phyloP scores from a whole-genome alignment of 2,888 invertebrate genomes.

The Drosophila macrospina region DNA sequence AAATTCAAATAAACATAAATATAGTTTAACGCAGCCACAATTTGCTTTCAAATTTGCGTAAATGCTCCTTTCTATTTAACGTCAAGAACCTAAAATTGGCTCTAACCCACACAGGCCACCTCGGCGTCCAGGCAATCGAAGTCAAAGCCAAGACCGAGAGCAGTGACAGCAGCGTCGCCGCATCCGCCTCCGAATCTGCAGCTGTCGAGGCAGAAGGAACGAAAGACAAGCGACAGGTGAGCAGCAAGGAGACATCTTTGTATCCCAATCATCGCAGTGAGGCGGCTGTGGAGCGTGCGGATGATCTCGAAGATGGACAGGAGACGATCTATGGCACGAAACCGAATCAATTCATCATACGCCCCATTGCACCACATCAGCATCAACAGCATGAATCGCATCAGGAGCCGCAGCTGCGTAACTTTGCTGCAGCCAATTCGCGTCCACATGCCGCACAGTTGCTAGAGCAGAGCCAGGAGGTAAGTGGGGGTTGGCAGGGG shows the following conservation, averaged over 20 bases:
- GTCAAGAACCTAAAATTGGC: background rate
- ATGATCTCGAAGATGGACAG: constrained; percentile 84
- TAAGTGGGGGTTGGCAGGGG: constrained; percentile 49
- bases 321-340: constrained; percentile 84
- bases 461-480: constrained; percentile 84
- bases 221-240: constrained; percentile 84
- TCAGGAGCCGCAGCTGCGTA: constrained; percentile 83
- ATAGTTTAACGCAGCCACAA: background rate
- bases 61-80: constrained; percentile 20
- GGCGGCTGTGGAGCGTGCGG: constrained; percentile 44
- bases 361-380: constrained; percentile 82
- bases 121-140: constrained; percentile 61
- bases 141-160: constrained; percentile 57
- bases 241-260: constrained; percentile 79
- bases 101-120: constrained; percentile 53
- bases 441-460: constrained; percentile 82
- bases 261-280: constrained; percentile 83
- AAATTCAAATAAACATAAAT: background rate
- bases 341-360: constrained; percentile 84
- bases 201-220: constrained; percentile 60
- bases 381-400: constrained; percentile 81
- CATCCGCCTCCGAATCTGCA: constrained; percentile 19
- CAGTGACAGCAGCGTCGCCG: constrained; percentile 25
- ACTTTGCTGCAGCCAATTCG: constrained; percentile 79
- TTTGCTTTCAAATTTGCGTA: background rate